phyloP scores from a whole-genome alignment of 2,113 vertebrate species.

The Austrofundulus limnaeus region DNA sequence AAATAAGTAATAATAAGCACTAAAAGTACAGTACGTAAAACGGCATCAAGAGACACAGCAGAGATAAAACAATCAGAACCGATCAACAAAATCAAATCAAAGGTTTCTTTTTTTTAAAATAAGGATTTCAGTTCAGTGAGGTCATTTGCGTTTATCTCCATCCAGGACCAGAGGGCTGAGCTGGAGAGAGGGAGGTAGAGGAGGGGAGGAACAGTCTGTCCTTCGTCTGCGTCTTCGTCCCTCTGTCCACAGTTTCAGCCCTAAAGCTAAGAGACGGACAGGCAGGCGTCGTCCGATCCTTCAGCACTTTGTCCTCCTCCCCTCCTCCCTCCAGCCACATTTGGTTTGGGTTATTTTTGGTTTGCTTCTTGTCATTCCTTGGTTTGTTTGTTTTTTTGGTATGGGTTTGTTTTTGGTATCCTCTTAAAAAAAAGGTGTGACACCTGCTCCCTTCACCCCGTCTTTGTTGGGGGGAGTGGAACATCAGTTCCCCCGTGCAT shows the following conservation, averaged over 20 bases:
- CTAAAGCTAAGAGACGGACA: constrained; percentile 58
- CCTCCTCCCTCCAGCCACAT: constrained; percentile 79
- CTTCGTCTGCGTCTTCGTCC: constrained; percentile 36
- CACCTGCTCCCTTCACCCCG: constrained; percentile 52
- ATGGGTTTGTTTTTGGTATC: constrained; percentile 77
- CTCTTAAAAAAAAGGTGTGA: constrained; percentile 71
- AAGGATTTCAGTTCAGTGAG: constrained; percentile 83
- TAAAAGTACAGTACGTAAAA: constrained; percentile 79
- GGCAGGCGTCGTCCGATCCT: constrained; percentile 27
- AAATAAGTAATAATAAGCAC: constrained; percentile 79
- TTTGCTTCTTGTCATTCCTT: constrained; percentile 81
- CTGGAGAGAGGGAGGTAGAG: constrained; percentile 66
- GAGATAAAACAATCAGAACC: constrained; percentile 73
- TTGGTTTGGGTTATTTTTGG: constrained; percentile 86
- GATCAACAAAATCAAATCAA: constrained; percentile 72
- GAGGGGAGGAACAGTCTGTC: constrained; percentile 58
- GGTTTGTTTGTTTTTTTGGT: constrained; percentile 66
- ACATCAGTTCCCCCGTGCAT: constrained; percentile 55
- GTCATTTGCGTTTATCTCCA: constrained; percentile 81
- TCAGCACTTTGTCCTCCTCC: constrained; percentile 54
- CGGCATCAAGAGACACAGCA: constrained; percentile 78
- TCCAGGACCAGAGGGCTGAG: constrained; percentile 79
- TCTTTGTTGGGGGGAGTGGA: constrained; percentile 54
- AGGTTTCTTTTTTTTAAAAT: constrained; percentile 54
- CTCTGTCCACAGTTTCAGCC: constrained; percentile 67